Percentiles rank a stretch among this genome's conserved stretches.
Conservation (phyloP, 2,113 vertebrate species). For the Equus przewalskii region DNA sequence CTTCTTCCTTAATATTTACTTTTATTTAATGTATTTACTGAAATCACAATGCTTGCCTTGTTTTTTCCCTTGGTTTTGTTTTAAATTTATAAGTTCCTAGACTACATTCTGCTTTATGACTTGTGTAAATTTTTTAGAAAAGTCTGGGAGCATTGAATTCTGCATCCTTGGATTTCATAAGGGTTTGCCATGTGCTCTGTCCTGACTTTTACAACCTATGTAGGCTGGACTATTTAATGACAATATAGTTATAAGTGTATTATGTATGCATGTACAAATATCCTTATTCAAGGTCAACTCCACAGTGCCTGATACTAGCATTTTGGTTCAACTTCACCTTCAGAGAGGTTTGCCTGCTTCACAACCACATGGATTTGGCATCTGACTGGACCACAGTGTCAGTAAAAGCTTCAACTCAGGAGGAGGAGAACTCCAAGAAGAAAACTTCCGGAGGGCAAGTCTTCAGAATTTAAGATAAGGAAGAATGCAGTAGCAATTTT, state of each 20-base stretch:
- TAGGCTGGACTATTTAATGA: neutral
- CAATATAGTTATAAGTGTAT: neutral
- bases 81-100: conserved; percentile 76
- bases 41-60: conserved; percentile 32
- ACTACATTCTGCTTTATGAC: conserved; percentile 78
- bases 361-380: conserved; percentile 14
- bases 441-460: neutral
- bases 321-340: conserved; percentile 44
- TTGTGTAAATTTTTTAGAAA: conserved; percentile 82
- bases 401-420: conserved; percentile 29
- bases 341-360: conserved; percentile 37
- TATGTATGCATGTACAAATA: neutral
- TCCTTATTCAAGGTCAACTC: neutral
- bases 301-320: conserved; percentile 12
- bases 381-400: conserved; percentile 20
- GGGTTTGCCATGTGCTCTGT: conserved; percentile 78
- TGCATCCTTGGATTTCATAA: conserved; percentile 70
- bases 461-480: conserved; percentile 17
- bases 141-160: conserved; percentile 76
- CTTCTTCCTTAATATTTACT: neutral
- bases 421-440: conserved; percentile 36
- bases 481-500: neutral
- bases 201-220: conserved; percentile 73
- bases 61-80: conserved; percentile 19
- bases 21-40: neutral